Evolutionary conservation across 1,140 invertebrate species (phyloP).

Genomic region (Eurosta solidaginis): DNA sequence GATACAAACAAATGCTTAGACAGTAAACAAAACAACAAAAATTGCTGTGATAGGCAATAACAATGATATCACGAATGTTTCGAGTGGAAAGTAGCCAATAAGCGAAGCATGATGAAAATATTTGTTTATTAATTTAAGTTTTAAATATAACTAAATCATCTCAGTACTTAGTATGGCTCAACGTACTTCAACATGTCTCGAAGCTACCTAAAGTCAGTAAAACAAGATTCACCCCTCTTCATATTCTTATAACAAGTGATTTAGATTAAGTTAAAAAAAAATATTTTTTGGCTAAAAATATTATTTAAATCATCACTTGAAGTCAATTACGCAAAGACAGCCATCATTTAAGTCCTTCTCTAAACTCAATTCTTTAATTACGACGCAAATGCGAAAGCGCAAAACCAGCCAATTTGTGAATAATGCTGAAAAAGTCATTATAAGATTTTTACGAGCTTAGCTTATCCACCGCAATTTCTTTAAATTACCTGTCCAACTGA

Average conservation of each 20-base stretch:
- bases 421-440: background rate
- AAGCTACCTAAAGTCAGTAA: no score
- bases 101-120: background rate
- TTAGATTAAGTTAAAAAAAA: background rate
- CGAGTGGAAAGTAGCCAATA: background rate
- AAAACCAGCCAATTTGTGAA: background rate
- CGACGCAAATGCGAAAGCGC: background rate
- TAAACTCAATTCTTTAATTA: slow-evolving; percentile 16
- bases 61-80: slow-evolving; percentile 5
- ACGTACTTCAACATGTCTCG: no score
- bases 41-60: background rate
- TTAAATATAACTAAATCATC: no score
- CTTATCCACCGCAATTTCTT: no score
- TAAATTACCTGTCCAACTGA: no score
- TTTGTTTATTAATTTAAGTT: no score
- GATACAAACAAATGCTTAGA: no score
- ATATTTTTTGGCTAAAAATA: no score
- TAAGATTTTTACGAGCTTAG: no score
- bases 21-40: background rate
- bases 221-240: no score
- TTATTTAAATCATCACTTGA: background rate
- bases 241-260: no score
- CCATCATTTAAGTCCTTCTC: slow-evolving; percentile 2
- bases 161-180: no score
- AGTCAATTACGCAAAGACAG: background rate